Evolutionary conservation across 2,888 invertebrate genomes (phyloP).

Genomic region (Alcis repandata): DNA sequence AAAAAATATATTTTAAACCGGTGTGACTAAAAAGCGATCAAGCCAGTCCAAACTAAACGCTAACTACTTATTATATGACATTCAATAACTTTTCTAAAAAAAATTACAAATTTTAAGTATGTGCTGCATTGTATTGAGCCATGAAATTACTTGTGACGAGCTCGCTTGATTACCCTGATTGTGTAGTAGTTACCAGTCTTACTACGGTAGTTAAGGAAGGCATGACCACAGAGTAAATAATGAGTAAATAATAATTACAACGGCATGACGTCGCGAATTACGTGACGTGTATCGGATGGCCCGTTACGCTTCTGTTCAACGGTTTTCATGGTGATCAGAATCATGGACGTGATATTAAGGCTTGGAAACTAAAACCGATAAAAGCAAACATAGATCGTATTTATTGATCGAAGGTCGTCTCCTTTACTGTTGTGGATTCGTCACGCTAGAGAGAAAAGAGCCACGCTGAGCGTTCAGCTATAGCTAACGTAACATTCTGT

Average conservation of each 20-base stretch:
- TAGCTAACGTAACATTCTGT: too few species aligned
- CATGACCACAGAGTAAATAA: too few species aligned
- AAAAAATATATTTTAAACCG: too few species aligned
- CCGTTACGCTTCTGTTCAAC: not conserved
- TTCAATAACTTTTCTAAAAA: too few species aligned
- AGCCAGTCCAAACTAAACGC: too few species aligned
- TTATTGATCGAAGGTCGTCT: too few species aligned
- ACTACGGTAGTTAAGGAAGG: not conserved
- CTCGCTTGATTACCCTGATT: constrained; percentile 15
- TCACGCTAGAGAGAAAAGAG: too few species aligned
- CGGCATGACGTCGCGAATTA: not conserved
- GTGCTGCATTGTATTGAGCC: constrained; percentile 24
- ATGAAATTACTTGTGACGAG: constrained; percentile 19
- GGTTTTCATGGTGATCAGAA: constrained; percentile 4
- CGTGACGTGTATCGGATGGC: not conserved
- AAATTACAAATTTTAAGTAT: too few species aligned
- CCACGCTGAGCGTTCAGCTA: too few species aligned
- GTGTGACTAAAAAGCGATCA: too few species aligned
- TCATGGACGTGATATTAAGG: not conserved
- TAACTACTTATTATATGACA: not conserved
- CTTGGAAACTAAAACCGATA: not conserved
- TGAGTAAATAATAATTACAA: constrained; percentile 8
- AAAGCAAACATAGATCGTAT: too few species aligned
- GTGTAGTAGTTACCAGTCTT: not conserved
- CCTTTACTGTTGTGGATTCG: too few species aligned